phyloP scores from a whole-genome alignment of 2,888 invertebrate species.

The Ormyrus labotus region DNA sequence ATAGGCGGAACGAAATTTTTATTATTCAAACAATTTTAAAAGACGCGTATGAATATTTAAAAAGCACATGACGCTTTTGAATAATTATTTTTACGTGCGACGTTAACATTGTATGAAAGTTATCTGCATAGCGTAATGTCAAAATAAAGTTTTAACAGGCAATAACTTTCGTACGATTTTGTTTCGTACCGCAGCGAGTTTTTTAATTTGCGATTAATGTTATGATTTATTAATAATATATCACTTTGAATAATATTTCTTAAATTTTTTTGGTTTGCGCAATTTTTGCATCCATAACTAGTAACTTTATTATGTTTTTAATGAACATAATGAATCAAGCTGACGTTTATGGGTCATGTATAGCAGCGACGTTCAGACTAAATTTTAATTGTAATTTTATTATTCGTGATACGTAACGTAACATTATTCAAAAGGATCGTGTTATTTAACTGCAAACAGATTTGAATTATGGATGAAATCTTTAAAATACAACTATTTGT shows the following conservation, averaged over 20 bases:
- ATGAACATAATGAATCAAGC: slow-evolving; percentile 29
- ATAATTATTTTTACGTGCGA: no score
- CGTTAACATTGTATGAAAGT: no score
- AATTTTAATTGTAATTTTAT: slow-evolving; percentile 20
- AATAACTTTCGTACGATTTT: no score
- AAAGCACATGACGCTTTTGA: no score
- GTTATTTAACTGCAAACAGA: neutral
- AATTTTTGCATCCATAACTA: neutral
- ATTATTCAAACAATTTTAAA: no score
- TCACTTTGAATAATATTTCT: neutral
- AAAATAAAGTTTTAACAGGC: no score
- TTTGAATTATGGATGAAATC: neutral
- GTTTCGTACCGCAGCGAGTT: no score
- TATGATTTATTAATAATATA: neutral
- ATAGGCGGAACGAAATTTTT: no score
- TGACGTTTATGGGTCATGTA: slow-evolving; percentile 22
- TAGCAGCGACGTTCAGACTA: neutral
- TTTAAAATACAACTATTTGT: neutral
- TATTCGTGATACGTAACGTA: neutral
- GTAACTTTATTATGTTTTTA: slow-evolving; percentile 17
- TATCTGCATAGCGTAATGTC: no score
- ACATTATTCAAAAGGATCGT: slow-evolving; percentile 1
- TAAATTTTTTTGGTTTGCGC: neutral
- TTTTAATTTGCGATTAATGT: no score
- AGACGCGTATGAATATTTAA: no score